A percentile compares a stretch with the other conserved stretches of the same genome.
These are phyloP conservation scores for Polypterus bichir DNA, from an alignment of 2,113 vertebrate species.

Conservation along the genomic window DNA sequence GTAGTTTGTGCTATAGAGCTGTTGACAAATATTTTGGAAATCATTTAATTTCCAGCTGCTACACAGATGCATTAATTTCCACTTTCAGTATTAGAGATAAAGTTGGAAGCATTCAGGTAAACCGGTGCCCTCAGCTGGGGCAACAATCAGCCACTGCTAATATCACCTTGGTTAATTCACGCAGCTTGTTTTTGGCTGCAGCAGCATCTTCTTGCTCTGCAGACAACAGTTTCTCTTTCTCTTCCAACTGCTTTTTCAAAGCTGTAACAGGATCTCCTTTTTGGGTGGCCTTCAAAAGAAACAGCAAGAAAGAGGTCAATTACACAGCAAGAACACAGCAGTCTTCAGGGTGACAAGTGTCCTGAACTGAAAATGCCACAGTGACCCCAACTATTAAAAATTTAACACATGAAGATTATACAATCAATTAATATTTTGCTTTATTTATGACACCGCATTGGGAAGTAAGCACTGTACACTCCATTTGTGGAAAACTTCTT, in stretches of 20 bases:
- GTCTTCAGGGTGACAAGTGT: not conserved
- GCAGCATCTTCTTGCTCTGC: conserved; percentile 66
- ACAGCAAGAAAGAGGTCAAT: not conserved
- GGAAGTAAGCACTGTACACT: too few relatives aligned
- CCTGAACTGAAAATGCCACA: not conserved
- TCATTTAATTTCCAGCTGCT: too few relatives aligned
- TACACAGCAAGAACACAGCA: too few relatives aligned
- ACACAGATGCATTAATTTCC: too few relatives aligned
- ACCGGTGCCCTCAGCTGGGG: not conserved
- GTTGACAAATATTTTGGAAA: too few relatives aligned
- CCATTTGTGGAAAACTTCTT: too few relatives aligned
- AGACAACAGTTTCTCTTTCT: conserved; percentile 73
- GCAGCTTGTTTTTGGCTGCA: conserved; percentile 61
- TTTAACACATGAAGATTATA: too few relatives aligned
- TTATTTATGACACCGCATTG: too few relatives aligned
- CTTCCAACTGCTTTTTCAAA: conserved; percentile 82
- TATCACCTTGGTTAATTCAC: conserved; percentile 74
- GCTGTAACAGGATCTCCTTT: conserved; percentile 73
- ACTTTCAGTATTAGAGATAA: too few relatives aligned
- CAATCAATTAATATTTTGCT: too few relatives aligned
- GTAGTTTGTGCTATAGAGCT: too few relatives aligned
- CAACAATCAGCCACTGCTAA: rapidly evolving
- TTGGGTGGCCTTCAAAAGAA: conserved; percentile 63
- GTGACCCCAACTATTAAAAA: too few relatives aligned
- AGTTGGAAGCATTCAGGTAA: not conserved